phyloP scores from a whole-genome alignment of 2,888 invertebrate species.

The Asteroscopus sphinx region DNA sequence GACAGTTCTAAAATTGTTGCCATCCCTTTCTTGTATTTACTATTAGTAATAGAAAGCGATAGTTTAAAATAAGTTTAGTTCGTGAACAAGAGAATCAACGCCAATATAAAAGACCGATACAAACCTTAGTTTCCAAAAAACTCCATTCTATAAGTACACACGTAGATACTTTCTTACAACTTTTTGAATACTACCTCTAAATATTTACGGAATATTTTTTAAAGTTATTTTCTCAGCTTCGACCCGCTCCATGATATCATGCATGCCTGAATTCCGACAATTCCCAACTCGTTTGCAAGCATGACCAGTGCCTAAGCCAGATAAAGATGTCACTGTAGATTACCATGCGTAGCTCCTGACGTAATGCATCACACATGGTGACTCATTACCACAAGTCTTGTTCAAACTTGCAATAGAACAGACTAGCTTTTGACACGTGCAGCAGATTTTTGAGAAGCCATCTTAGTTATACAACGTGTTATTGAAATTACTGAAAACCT shows the following conservation, averaged over 20 bases:
- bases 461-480: slow-evolving; percentile 39
- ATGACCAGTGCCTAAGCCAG: slow-evolving; percentile 20
- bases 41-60: too few species aligned
- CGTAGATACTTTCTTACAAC: too few species aligned
- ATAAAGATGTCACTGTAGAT: slow-evolving; percentile 48
- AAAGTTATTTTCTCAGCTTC: not conserved
- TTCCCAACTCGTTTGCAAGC: slow-evolving; percentile 13
- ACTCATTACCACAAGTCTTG: slow-evolving; percentile 38
- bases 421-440: slow-evolving; percentile 34
- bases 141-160: too few species aligned
- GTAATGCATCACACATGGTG: slow-evolving; percentile 43
- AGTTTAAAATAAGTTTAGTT: too few species aligned
- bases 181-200: too few species aligned
- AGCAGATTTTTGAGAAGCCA: slow-evolving; percentile 39
- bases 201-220: not conserved
- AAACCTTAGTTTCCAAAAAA: too few species aligned
- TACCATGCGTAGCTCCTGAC: slow-evolving; percentile 26
- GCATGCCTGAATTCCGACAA: slow-evolving; percentile 30
- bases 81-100: too few species aligned
- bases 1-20: too few species aligned
- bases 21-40: too few species aligned
- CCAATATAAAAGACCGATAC: too few species aligned
- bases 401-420: slow-evolving; percentile 43
- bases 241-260: slow-evolving; percentile 40
- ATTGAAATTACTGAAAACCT: too few species aligned